A percentile compares a stretch with the other conserved stretches of the same genome.
These are phyloP conservation scores for Macaca nemestrina DNA, from an alignment of 2,113 vertebrate genomes.

Conservation along the genomic window DNA sequence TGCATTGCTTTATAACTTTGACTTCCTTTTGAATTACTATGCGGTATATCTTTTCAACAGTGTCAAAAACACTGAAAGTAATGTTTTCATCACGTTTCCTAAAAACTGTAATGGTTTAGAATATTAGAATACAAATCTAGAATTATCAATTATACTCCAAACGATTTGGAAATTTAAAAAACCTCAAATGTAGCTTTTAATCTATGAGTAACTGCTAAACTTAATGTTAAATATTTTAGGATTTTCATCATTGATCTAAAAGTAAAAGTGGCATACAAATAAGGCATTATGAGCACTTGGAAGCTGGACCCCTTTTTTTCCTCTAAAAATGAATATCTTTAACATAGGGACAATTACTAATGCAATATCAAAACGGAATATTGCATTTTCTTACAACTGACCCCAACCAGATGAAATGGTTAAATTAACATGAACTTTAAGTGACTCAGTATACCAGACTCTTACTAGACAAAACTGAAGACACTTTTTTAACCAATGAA, in stretches of 20 bases:
- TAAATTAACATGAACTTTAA: conserved; percentile 15
- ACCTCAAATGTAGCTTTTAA: neutral
- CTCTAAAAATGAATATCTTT: neutral
- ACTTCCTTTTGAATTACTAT: conserved; percentile 52
- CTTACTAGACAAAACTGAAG: neutral
- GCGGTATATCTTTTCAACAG: conserved; percentile 21
- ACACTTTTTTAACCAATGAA: neutral
- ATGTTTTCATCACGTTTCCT: conserved; percentile 13
- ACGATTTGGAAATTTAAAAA: neutral
- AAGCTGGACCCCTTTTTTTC: neutral
- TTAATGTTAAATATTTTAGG: neutral
- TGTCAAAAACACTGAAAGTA: conserved; percentile 46
- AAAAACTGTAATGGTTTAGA: neutral
- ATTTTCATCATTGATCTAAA: conserved; percentile 17
- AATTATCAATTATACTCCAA: neutral
- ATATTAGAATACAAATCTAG: conserved; percentile 7
- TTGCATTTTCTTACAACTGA: neutral
- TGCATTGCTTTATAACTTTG: conserved; percentile 53
- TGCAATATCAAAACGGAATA: neutral
- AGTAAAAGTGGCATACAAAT: neutral
- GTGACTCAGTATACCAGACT: neutral
- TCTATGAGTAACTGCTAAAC: neutral
- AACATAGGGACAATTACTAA: neutral
- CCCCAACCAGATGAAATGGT: neutral
- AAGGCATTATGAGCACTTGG: neutral